These are phyloP conservation scores for Chrysemys picta DNA, from an alignment of 2,113 vertebrate species.

Conservation along the genomic window DNA sequence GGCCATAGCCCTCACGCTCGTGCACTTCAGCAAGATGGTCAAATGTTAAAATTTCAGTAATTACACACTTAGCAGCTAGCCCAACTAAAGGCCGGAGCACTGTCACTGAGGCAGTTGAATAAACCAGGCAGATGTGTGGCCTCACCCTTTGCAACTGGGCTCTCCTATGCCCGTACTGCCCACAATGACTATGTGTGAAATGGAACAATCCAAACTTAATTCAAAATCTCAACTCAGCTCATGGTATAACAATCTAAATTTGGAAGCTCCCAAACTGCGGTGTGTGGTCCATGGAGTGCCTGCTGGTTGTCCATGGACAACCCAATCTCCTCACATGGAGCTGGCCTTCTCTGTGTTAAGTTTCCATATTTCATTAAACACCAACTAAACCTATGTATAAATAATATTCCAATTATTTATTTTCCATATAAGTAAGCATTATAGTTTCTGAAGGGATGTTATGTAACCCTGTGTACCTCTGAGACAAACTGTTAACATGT, in stretches of 20 bases:
- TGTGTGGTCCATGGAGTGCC: background rate
- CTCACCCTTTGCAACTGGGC: background rate
- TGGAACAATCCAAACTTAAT: background rate
- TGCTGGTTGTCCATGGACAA: background rate
- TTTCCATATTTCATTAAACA: background rate
- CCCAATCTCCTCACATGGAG: background rate
- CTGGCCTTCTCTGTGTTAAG: background rate
- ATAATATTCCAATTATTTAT: background rate
- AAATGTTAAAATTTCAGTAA: constrained; percentile 1
- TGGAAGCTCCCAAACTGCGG: background rate
- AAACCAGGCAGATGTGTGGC: background rate
- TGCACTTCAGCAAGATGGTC: background rate
- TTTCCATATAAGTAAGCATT: background rate
- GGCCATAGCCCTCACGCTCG: background rate
- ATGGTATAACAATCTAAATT: background rate
- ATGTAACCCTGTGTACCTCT: background rate
- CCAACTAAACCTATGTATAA: background rate
- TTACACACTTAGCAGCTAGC: background rate
- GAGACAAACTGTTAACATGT: background rate
- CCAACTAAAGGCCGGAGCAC: fast-evolving
- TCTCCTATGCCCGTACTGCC: background rate
- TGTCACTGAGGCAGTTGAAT: background rate
- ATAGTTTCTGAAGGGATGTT: background rate
- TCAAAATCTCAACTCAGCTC: background rate
- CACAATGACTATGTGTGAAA: background rate